Evolutionary conservation across 1,140 invertebrate genomes (phyloP), one percentile per base, ranked within the genome.

Genomic region (Nebria ingens): DNA sequence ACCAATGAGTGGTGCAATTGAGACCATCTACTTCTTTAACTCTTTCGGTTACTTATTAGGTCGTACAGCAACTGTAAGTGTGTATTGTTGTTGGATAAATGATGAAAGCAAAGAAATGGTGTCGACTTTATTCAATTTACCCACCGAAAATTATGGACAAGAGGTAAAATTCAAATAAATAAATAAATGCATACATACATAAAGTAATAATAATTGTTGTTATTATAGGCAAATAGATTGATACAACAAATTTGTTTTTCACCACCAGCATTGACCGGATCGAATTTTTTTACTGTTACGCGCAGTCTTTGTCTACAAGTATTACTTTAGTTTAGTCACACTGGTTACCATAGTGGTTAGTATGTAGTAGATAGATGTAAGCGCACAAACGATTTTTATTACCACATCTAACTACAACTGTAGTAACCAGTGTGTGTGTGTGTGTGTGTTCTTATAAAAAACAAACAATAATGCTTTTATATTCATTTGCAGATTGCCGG

Each of bases 21-120:
- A 45, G 4, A 45, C 15, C 3, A 23, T 55, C 2, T 82, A 81
- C 58, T 82, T 79, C 58, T 81, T 79, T 64, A 77, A 74, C 20
- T 82, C 79, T 0, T 78, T 83, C 54, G 56, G 64, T 0, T 81
- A 78, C 60, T 61, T 83, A 11, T 67, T 82, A 6, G 64, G 71
- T 3, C 69, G 80, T 58, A 80, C 79, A 0, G 59, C 76, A 15
- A 64, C 72, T 1, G 74, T 83, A 0, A 79, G 77, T 0, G 59
- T 82, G 0, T 73, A 73, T 19, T 68, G 76, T 6, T 74, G 80
- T 11, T 73, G 73, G 19, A 76, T 83, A 9, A 68, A 81, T 59
- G 79, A 82, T 64, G 75, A 81, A 57, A 58, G 57, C 42, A 45
- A 56, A 38, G 53, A 45, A 17, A 11, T 45, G 15, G 9, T 45